Evolutionary conservation across 2,888 invertebrate species (phyloP).

Genomic region (Rhagonycha lutea): DNA sequence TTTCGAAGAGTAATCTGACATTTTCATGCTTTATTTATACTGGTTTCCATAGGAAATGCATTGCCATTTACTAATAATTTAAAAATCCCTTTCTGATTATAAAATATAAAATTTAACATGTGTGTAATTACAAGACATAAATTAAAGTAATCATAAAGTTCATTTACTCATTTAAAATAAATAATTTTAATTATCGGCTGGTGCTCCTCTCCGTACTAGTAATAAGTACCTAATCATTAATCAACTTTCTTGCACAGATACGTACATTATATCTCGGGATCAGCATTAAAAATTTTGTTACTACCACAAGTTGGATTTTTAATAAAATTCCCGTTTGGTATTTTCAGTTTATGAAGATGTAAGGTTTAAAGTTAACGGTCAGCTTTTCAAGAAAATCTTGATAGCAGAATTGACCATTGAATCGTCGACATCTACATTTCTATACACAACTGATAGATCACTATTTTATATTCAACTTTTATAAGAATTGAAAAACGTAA

Average conservation of each 20-base stretch:
- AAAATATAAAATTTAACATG: background rate
- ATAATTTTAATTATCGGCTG: background rate
- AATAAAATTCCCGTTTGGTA: background rate
- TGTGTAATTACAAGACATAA: background rate
- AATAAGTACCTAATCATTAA: too few relatives aligned
- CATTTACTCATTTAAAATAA: background rate
- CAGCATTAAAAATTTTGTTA: background rate
- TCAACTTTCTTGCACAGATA: background rate
- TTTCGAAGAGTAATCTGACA: constrained; percentile 32
- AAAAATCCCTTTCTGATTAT: background rate
- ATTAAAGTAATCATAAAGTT: background rate
- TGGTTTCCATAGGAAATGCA: constrained; percentile 11
- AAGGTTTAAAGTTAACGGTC: background rate
- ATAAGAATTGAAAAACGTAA: background rate
- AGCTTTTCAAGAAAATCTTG: background rate
- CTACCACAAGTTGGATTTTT: background rate
- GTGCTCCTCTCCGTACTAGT: background rate
- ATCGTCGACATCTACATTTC: background rate
- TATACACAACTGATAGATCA: background rate
- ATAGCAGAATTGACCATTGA: background rate
- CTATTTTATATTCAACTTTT: background rate
- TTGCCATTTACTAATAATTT: background rate
- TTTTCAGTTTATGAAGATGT: background rate
- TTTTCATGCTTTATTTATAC: constrained; percentile 15
- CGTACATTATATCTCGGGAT: background rate